Conservation (phyloP, 2,113 vertebrate genomes). For the Piaya cayana region DNA sequence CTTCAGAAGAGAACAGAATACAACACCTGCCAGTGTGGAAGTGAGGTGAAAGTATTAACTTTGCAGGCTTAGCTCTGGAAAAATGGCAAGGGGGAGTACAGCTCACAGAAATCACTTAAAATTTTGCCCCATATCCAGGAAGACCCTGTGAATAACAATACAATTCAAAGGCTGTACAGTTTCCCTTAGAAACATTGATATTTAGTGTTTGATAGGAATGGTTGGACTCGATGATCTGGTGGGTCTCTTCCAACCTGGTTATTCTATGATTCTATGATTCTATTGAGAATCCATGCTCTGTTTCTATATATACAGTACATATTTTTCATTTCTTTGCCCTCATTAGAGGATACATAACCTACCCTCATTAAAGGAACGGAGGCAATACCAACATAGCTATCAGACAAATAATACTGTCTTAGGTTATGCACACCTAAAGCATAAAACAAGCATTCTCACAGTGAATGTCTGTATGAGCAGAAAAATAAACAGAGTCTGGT, state of each 20-base stretch:
- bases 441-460: not conserved
- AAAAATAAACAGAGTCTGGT: not conserved
- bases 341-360: not conserved
- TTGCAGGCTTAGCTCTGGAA: not conserved
- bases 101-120: not conserved
- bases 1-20: not conserved
- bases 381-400: not conserved
- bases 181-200: rapidly evolving
- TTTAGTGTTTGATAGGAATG: too few species aligned
- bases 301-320: rapidly evolving
- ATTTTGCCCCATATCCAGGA: not conserved
- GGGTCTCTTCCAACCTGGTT: too few species aligned
- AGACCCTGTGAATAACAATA: not conserved
- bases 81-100: not conserved
- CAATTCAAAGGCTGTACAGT: not conserved
- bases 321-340: not conserved
- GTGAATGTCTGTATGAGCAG: not conserved
- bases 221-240: too few species aligned
- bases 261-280: too few species aligned
- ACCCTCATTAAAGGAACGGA: not conserved
- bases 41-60: not conserved
- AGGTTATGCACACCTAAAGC: not conserved
- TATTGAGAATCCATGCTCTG: not conserved
- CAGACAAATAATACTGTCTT: not conserved
- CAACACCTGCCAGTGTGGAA: not conserved